Base-by-base conservation (phyloP, 2,888 invertebrate species). In the Eupithecia abbreviata region DNA sequence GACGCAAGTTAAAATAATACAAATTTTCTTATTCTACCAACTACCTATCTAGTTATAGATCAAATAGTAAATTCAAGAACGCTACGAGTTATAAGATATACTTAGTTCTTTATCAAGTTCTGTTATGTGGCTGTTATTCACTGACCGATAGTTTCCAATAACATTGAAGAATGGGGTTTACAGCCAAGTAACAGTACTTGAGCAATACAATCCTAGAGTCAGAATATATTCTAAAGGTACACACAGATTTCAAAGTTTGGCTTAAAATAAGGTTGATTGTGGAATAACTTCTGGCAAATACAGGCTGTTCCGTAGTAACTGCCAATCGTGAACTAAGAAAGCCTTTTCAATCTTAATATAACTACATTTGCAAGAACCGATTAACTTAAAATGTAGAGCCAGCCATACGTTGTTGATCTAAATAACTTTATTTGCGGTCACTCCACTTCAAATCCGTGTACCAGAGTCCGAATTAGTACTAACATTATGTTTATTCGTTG, bases 211-310 rank as follows among this genome's bases (percentile, higher is more conserved):
- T 69, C 18, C 47, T 68, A 68, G 45, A 68, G 47, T 45, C 69
- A 70, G 75, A 76, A 83, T 85, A 83, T 78, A 82, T 74, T 69
- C 85, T 86, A 86, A 80, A 85, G 86, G 85, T 88, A 85, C 83
- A 86, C 84, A 84, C 80, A 85, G 85, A 85, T 78, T 70, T 85
- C 72, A 83, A 84, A 82, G 81, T 85, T 86, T 88, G 86, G 88
- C 85, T 71, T 72, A 68, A 62, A 71, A 72, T 74, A 74, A 67
- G 73, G 51, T 78, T 75, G 58, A 78, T 73, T 69, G 74, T 76
- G 73, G 75, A 67, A 82, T 83, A 91, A 93, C 93, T 93, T 93
- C 90, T 94, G 93, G 79, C 93, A 94, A 93, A 93, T 91, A 93
- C 93, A 93, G 94, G 93, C 93, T 86, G 79, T 74, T 76, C 77